A percentile compares a stretch with the other conserved stretches of the same genome.
These are phyloP conservation scores for Delia radicum DNA, from an alignment of 1,140 invertebrate genomes.

Conservation along the genomic window DNA sequence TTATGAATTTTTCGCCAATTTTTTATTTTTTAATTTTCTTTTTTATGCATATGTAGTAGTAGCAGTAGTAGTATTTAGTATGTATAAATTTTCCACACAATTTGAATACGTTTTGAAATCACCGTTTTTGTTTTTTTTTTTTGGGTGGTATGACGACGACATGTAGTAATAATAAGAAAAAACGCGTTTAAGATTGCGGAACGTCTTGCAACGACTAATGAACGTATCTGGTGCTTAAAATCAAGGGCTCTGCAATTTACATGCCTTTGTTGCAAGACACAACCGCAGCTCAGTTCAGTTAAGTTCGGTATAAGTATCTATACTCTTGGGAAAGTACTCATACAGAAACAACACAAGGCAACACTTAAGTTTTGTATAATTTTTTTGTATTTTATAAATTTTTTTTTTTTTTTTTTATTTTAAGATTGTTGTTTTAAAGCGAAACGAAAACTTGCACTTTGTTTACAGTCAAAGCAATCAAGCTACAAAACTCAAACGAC, in stretches of 20 bases:
- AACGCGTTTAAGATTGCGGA: conserved; percentile 39
- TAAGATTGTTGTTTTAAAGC: background rate
- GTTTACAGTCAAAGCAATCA: background rate
- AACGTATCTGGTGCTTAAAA: conserved; percentile 44
- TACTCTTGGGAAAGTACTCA: conserved; percentile 2
- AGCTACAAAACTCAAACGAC: background rate
- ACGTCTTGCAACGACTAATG: conserved; percentile 42
- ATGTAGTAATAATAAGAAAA: background rate
- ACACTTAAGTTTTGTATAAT: conserved; percentile 18
- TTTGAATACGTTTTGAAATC: conserved; percentile 2
- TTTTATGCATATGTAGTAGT: too few relatives aligned
- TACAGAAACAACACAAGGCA: background rate
- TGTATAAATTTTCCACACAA: background rate
- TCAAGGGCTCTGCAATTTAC: conserved; percentile 49
- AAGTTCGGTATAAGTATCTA: background rate
- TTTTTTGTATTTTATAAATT: conserved; percentile 11
- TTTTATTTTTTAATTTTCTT: background rate
- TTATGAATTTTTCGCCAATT: background rate
- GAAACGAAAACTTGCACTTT: background rate
- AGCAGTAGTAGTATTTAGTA: too few relatives aligned
- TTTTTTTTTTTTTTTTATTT: background rate
- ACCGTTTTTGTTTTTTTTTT: background rate
- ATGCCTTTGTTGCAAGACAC: conserved; percentile 26
- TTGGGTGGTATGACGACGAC: conserved; percentile 12
- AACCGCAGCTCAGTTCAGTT: background rate